These are phyloP conservation scores for Lampropteryx suffumata DNA, from an alignment of 2,888 invertebrate species.

Conservation along the genomic window DNA sequence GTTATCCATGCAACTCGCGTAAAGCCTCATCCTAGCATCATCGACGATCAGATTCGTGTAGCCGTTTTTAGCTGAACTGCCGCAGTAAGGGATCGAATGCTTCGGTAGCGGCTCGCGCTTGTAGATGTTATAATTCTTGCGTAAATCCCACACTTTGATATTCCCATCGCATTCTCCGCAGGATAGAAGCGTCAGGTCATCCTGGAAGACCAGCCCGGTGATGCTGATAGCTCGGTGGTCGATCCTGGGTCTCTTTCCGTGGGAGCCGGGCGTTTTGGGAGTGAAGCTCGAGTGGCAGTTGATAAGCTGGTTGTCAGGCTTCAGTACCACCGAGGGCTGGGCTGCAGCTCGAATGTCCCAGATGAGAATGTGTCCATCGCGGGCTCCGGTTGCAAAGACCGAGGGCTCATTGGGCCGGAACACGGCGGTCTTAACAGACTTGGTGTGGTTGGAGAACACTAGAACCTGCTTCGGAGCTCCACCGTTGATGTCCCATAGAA, in stretches of 20 bases:
- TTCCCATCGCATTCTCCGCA: constrained; percentile 94
- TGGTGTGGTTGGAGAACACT: constrained; percentile 89
- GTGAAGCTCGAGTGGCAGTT: constrained; percentile 84
- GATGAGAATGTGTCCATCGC: constrained; percentile 93
- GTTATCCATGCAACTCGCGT: constrained; percentile 94
- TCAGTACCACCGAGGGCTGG: constrained; percentile 67
- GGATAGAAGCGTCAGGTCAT: constrained; percentile 89
- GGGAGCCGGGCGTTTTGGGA: constrained; percentile 78
- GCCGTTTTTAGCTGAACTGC: constrained; percentile 86
- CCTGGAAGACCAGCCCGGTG: constrained; percentile 92
- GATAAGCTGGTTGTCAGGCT: constrained; percentile 88
- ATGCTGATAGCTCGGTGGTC: constrained; percentile 87
- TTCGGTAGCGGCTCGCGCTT: constrained; percentile 88
- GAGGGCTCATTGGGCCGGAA: constrained; percentile 87
- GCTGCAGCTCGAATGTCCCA: constrained; percentile 87
- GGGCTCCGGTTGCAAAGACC: constrained; percentile 93
- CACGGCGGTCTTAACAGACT: constrained; percentile 92
- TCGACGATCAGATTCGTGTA: constrained; percentile 91
- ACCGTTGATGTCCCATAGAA: constrained; percentile 88
- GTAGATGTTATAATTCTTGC: constrained; percentile 89
- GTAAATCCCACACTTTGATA: constrained; percentile 94
- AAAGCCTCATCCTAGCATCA: constrained; percentile 86
- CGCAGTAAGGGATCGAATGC: constrained; percentile 88
- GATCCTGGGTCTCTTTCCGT: constrained; percentile 70
- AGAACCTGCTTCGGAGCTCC: constrained; percentile 70